These are phyloP conservation scores for Pachycephus smyrnensis DNA, from an alignment of 2,888 invertebrate genomes.

Conservation along the genomic window DNA sequence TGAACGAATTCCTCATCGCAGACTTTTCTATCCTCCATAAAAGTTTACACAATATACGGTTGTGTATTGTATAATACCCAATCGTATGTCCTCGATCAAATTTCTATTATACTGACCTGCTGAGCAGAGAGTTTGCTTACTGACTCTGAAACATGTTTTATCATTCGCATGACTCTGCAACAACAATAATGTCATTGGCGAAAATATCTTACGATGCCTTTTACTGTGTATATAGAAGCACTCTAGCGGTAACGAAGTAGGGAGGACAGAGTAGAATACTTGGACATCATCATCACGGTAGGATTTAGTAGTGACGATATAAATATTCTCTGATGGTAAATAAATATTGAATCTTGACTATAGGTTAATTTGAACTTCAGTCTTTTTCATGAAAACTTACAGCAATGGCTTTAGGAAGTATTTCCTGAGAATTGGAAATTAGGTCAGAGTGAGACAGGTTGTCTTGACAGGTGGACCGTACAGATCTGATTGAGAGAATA, in stretches of 20 bases:
- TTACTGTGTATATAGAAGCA: neutral
- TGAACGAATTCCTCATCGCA: neutral
- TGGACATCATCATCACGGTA: neutral
- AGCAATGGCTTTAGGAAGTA: neutral
- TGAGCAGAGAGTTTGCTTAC: neutral
- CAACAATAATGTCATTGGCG: neutral
- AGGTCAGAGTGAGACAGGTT: conserved; percentile 46
- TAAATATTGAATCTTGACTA: neutral
- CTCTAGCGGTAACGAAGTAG: neutral
- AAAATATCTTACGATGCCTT: neutral
- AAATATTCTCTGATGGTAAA: neutral
- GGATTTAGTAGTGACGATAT: neutral
- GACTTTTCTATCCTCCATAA: neutral
- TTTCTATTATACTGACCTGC: neutral
- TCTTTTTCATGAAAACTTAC: neutral
- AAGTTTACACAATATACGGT: neutral
- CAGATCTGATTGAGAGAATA: neutral
- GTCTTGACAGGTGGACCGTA: conserved; percentile 49
- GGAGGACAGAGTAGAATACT: neutral
- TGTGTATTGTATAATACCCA: neutral
- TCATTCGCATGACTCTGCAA: neutral
- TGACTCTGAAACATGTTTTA: neutral
- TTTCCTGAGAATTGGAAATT: conserved; percentile 25
- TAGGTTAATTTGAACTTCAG: neutral
- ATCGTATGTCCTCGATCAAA: neutral